Base-by-base conservation (phyloP, 2,797 vertebrate species). In the Chromis chromis region DNA sequence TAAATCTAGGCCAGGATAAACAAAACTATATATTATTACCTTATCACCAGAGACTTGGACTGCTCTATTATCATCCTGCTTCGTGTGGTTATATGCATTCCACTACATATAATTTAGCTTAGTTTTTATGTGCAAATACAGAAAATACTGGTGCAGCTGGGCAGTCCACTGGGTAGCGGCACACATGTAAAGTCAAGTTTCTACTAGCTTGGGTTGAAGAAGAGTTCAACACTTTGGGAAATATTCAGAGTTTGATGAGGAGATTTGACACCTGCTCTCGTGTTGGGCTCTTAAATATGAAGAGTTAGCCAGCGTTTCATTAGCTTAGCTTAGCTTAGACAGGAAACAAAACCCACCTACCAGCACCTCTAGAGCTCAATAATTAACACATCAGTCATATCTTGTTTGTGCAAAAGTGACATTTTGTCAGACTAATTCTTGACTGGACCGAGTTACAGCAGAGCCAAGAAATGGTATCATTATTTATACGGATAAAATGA, bases 91-190 rank as follows among this genome's bases (percentile, higher is more conserved):
- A 54, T 66, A 55, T 70, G 65, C 66, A 59, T 66, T 39, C 44
- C 56, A 76, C 62, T 78, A 84, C 80, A 65, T 79, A 46, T 73
- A 39, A 59, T 80, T 87, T 65, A 83, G 76, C 80, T 79, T 84
- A 17, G 74, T 56, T 59, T 81, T 65, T 56, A 77, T 86, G 89
- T 91, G 89, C 91, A 92, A 91, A 92, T 80, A 73, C 64, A 86
- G 36, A 61, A 36, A 74, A 59, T 70, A 62, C 62, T 28, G 70
- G 76, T 4, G 63, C 62, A 68, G 70, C 74, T 33, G 27, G 63
- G 64, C 55, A 16, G 66, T 67, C 65, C 52, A 4, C 9, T 5
- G 5, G 19, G 25, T 31, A 4, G 25, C 1, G 9, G 54, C n/a
- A 27, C 59, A 44, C 22, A 21, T 19, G 21, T 25, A 24, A 74